Evolutionary conservation across 2,797 vertebrate species (phyloP).

Genomic region (Hipposideros larvatus): DNA sequence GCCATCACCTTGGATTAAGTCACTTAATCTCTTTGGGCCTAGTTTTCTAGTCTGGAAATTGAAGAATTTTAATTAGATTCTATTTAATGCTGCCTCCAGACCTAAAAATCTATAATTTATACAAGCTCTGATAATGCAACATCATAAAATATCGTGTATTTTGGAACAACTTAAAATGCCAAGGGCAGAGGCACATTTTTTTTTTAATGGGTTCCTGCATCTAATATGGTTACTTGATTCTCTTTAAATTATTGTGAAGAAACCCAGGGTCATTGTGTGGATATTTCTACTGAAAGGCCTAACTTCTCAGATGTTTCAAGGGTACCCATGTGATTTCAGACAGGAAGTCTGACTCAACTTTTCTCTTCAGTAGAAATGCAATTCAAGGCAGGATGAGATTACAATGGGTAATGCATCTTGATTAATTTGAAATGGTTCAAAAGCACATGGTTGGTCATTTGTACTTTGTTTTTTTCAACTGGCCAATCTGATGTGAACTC

Average conservation of each 20-base stretch:
- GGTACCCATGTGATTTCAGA: neutral
- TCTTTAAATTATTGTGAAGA: neutral
- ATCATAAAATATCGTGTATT: conserved; percentile 9
- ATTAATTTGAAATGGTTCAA: neutral
- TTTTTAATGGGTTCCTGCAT: neutral
- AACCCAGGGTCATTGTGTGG: neutral
- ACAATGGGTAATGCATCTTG: fast-evolving
- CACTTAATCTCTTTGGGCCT: conserved; percentile 44
- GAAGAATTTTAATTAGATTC: conserved; percentile 64
- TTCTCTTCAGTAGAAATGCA: neutral
- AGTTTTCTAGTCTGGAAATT: conserved; percentile 64
- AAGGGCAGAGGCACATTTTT: neutral
- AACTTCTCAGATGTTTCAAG: neutral
- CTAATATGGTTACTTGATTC: neutral
- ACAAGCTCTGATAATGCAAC: conserved; percentile 52
- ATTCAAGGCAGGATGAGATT: neutral
- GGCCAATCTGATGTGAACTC: too few relatives aligned
- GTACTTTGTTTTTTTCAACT: neutral
- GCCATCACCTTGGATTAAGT: conserved; percentile 49
- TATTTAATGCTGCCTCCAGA: neutral
- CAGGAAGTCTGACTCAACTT: neutral
- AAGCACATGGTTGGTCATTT: neutral
- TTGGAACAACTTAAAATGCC: conserved; percentile 32
- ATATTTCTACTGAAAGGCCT: neutral
- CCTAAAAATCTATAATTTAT: conserved; percentile 35